Evolutionary conservation across 2,888 invertebrate genomes (phyloP), one percentile per base, ranked within the genome.

Genomic region (Zelleria hepariella): DNA sequence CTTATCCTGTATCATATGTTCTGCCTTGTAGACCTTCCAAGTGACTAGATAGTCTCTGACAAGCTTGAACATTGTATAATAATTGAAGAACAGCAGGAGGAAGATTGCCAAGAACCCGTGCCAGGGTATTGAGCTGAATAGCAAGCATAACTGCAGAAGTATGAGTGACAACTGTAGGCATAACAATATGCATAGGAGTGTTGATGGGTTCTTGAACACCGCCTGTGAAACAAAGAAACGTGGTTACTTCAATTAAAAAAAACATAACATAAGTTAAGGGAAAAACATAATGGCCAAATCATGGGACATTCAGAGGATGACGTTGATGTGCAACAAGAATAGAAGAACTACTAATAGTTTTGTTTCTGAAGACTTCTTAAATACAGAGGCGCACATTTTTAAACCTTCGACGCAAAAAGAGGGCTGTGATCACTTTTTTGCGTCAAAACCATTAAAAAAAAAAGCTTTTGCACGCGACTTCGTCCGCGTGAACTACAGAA

Each of bases 61-160:
- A 66, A 98, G 90, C 82, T 97, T 96, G 78, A 97, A 98, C 53
- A 98, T 90, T 0, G 96, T 95, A 72, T 95, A 95, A 82, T 98
- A 97, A 81, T 98, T 98, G 64, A 95, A 95, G 73, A 97, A 94
- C 42, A 98, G 91, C 55, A 98, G 89, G 62, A 97, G 91, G 5
- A 96, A 93, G 68, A 97, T 91, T 2, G 98, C 95, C 55, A 98
- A 79, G 62, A 97, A 93, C 76, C 96, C 95, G 84, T 98, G 96
- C 98, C 98, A 99, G 68, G 97, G 95, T 48, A 93, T 91, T 18
- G 94, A 93, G 64, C 94, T 92, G 67, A 95, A 91, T 10, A 98
- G 85, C 32, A 96, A 89, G 58, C 94, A 91, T 61, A 98, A 88
- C 80, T 98, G 96, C 55, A 94, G 90, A 0, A 94, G 77, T 55